Evolutionary conservation across 2,888 invertebrate species (phyloP), one percentile per base, ranked within the genome.

Genomic region (Pristionchus fissidentatus): DNA sequence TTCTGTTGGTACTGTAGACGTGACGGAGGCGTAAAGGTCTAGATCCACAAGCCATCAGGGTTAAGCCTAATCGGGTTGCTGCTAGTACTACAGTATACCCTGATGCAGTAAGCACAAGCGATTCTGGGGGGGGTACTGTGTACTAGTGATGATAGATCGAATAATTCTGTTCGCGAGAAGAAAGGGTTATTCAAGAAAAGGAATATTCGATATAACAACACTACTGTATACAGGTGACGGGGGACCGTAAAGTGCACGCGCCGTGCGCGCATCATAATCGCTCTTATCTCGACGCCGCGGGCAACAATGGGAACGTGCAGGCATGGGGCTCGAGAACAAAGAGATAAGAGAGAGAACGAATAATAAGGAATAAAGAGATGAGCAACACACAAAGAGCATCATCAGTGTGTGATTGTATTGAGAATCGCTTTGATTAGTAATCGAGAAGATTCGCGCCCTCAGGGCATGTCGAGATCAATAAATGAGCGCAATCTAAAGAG

Each of bases 291-390:
- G 26, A n/a, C 26, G 70, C 70, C 70, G 38, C 70, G 41, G 70
- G 70, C 70, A 70, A 70, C 70, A 70, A 70, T 32, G 70, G 43
- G 70, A 70, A 70, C 70, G 70, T 70, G 70, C 38, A 43, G 43
- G 43, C 70, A 38, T 41, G 70, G 4, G 19, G 26, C 19, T 29
- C 19, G 32, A 41, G 70, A 70, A 70, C 70, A 70, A 70, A 43
- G 70, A 70, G 38, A 10, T n/a, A 10, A 26, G 70, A 70, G 38
- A 70, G n/a, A 70, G 66, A 19, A 5, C 38, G 22, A 43, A 10
- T 22, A 7, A 43, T n/a, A n/a, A n/a, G n/a, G 70, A 70, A 70
- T 70, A 70, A 70, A 43, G 70, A 41, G 43, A 70, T 26, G n/a
- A 26, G 70, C 8, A 66, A 70, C 41, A 70, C 70, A 70, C 38